These are phyloP conservation scores for Harpalus rubripes DNA, from an alignment of 2,888 invertebrate species.

Conservation along the genomic window DNA sequence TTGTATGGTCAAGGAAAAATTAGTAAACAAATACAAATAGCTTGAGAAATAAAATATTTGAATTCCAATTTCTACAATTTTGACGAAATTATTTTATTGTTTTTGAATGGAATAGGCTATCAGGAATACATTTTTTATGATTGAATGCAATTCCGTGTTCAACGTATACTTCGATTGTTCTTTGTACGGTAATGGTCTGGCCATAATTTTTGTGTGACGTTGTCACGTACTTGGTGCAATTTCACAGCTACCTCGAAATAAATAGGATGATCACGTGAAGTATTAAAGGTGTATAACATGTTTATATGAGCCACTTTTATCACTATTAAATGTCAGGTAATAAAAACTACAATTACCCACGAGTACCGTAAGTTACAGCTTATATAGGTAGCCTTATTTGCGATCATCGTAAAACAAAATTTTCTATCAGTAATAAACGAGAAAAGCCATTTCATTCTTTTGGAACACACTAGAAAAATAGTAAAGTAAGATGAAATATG, in stretches of 20 bases:
- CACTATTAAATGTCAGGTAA: constrained; percentile 46
- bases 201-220: neutral
- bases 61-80: no score
- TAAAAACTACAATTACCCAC: constrained; percentile 45
- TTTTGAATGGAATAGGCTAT: no score
- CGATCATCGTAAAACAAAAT: constrained; percentile 59
- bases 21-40: no score
- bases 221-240: neutral
- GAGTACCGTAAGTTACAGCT: constrained; percentile 14
- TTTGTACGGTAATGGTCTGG: neutral
- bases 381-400: neutral
- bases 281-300: constrained; percentile 30
- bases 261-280: neutral
- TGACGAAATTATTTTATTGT: no score
- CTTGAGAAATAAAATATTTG: no score
- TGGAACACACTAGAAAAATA: neutral
- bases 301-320: constrained; percentile 16
- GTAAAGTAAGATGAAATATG: neutral
- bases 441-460: constrained; percentile 47
- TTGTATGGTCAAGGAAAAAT: no score
- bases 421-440: constrained; percentile 57
- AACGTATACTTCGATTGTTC: no score
- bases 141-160: no score
- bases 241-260: neutral
- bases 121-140: no score